Evolutionary conservation across 2,888 invertebrate genomes (phyloP), one percentile per base, ranked within the genome.

Genomic region (Rambutsinella grinnellia): DNA sequence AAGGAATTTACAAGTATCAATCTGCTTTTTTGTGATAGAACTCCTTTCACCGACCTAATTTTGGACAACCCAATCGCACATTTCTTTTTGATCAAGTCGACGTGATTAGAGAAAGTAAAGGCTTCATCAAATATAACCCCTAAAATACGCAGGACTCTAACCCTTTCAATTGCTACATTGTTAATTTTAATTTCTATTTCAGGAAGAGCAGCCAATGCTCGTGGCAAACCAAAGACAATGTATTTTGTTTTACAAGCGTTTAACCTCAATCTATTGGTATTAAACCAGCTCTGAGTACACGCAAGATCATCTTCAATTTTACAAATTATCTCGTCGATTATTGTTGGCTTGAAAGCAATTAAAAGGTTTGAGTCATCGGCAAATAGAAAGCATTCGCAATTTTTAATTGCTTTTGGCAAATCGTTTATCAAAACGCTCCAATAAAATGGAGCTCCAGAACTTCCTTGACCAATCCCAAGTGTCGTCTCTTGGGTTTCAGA

Each of bases 291-390:
- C 0, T 24, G 19, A 2, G 75, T 17, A 13, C 8, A 6, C 3
- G 0, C 0, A 21, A 74, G 17, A 23, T 78, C 78, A 13, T 5
- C 13, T 24, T 65, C 56, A 2, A 76, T n/a, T 26, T 54, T 46
- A 10, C 23, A 10, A 27, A 69, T 13, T 3, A 66, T 10, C n/a
- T n/a, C 10, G 6, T 56, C 24, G 15, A 78, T 46, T 13, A 65
- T 15, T 3, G 21, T 21, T 8, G 53, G 57, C 1, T 44, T 24
- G 3, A 68, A 63, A 49, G 26, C 6, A 13, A 72, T 58, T 3
- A 57, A 15, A 0, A 74, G 0, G 17, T 60, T 68, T 3, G 68
- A 46, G 28, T 79, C 79, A 61, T 79, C 79, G 0, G 76, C 76
- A 57, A 65, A 79, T 13, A 79, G 13, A 26, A 60, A 53, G 0